A percentile compares a stretch with the other conserved stretches of the same genome.
These are phyloP conservation scores for Sebastes steindachneri DNA, from an alignment of 2,797 vertebrate species.

Conservation along the genomic window DNA sequence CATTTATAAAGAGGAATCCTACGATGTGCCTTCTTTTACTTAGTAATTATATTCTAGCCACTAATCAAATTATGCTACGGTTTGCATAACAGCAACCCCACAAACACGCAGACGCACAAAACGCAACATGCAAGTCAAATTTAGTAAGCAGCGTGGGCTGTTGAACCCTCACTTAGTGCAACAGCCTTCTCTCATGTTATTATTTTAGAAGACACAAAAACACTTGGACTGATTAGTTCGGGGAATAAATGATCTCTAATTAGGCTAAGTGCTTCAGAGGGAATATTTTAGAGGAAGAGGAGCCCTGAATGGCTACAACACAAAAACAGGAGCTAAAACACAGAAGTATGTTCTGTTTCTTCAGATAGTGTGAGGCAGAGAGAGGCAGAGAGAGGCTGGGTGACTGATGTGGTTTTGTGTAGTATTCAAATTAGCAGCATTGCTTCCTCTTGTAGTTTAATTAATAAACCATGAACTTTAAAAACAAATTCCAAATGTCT, in stretches of 20 bases:
- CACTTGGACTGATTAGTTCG: conserved; percentile 84
- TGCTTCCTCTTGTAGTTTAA: conserved; percentile 31
- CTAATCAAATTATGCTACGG: conserved; percentile 64
- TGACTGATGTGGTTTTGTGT: conserved; percentile 7
- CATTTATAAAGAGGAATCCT: conserved; percentile 54
- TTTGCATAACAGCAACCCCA: conserved; percentile 52
- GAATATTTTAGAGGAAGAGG: conserved; percentile 73
- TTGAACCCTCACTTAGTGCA: conserved; percentile 67
- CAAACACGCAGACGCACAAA: conserved; percentile 25
- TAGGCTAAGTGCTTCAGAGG: conserved; percentile 81
- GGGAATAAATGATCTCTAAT: conserved; percentile 83
- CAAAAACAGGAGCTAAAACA: conserved; percentile 40
- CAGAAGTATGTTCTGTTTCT: conserved; percentile 26
- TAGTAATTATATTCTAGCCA: conserved; percentile 54
- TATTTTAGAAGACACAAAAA: conserved; percentile 79
- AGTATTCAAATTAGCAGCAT: conserved; percentile 2
- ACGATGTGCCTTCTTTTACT: conserved; percentile 16
- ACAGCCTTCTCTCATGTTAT: conserved; percentile 68
- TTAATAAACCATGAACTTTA: conserved; percentile 45
- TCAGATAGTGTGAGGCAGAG: conserved; percentile 16
- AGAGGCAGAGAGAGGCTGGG: background rate
- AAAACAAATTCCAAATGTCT: conserved; percentile 2
- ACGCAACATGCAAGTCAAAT: conserved; percentile 59
- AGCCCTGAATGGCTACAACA: conserved; percentile 30
- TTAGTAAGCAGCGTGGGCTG: conserved; percentile 60